A percentile compares a stretch with the other conserved stretches of the same genome.
These are phyloP conservation scores for Nixonia krombeini DNA, from an alignment of 1,140 invertebrate genomes.

Conservation along the genomic window DNA sequence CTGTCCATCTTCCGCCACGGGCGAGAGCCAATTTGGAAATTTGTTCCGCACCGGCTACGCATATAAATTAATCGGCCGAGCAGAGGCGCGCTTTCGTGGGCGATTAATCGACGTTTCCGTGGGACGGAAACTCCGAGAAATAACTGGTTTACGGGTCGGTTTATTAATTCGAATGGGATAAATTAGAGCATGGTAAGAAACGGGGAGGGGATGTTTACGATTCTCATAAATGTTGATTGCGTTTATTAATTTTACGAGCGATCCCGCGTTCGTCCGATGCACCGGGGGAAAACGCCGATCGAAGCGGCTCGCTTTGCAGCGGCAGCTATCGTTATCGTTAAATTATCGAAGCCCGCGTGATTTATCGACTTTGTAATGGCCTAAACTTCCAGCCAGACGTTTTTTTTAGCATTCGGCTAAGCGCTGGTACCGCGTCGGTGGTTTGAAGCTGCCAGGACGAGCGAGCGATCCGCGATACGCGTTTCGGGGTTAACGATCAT, in stretches of 20 bases:
- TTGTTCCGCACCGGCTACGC: neutral
- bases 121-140: no score
- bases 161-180: no score
- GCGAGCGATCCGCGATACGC: constrained; percentile 15
- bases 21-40: neutral
- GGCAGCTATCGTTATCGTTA: constrained; percentile 19
- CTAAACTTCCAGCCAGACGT: constrained; percentile 15
- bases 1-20: neutral
- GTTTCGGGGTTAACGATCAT: constrained; percentile 14
- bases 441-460: constrained; percentile 13
- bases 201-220: no score
- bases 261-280: constrained; percentile 7
- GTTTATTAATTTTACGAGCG: constrained; percentile 54
- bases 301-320: constrained; percentile 6
- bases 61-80: neutral
- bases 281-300: constrained; percentile 7
- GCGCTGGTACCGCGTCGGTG: constrained; percentile 5
- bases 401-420: constrained; percentile 9
- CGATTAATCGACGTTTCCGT: no score
- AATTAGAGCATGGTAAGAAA: no score
- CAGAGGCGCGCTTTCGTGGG: no score
- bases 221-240: constrained; percentile 50
- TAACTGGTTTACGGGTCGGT: no score
- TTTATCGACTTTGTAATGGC: constrained; percentile 21
- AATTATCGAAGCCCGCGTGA: constrained; percentile 19